These are phyloP conservation scores for Malacoraja senta DNA, from an alignment of 2,797 vertebrate genomes.

Conservation along the genomic window DNA sequence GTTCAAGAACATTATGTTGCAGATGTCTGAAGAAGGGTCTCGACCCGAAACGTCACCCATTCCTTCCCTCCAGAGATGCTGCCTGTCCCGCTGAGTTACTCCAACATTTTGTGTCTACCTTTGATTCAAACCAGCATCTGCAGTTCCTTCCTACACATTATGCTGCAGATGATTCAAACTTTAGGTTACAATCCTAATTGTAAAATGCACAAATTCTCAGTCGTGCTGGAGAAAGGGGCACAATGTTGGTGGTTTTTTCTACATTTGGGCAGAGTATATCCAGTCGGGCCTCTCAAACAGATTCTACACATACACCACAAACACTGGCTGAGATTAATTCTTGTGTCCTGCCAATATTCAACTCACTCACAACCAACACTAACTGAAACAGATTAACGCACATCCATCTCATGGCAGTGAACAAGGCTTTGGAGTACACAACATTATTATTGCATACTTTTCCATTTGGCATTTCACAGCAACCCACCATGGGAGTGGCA, in stretches of 20 bases:
- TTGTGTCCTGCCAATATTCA: neutral
- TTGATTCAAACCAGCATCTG: no score
- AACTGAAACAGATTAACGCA: neutral
- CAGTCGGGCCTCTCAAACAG: neutral
- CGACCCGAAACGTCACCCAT: no score
- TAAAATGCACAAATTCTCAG: no score
- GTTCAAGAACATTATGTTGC: neutral
- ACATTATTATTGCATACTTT: neutral
- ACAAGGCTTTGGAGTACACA: neutral
- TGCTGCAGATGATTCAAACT: neutral
- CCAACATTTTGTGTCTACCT: no score
- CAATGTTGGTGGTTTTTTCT: neutral
- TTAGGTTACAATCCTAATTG: neutral
- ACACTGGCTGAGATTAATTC: neutral
- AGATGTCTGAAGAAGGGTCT: no score
- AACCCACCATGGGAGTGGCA: neutral
- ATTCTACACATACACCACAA: neutral
- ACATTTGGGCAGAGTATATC: neutral
- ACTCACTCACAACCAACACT: neutral
- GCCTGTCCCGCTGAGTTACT: no score
- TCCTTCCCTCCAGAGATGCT: no score
- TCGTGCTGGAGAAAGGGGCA: neutral
- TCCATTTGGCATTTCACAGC: neutral
- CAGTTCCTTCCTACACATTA: no score
- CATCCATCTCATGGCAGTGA: neutral